phyloP scores from a whole-genome alignment of 2,888 invertebrate species.

The Nephrotoma flavescens region DNA sequence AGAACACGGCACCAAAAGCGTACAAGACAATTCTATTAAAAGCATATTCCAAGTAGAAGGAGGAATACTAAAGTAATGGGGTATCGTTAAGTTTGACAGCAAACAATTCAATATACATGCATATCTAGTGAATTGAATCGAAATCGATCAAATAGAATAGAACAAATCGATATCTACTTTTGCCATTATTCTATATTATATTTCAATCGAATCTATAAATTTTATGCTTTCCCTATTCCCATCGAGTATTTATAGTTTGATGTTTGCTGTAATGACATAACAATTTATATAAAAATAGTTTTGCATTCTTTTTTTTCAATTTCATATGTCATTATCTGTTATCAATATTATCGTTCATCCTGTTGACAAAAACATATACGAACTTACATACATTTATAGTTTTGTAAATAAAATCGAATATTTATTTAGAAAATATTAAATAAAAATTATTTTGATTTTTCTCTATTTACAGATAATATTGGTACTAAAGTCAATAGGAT shows the following conservation, averaged over 20 bases:
- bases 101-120: not conserved
- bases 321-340: not conserved
- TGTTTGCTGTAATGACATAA: not conserved
- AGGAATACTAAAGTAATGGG: not conserved
- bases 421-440: not conserved
- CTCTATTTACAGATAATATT: conserved; percentile 50
- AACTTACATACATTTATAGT: not conserved
- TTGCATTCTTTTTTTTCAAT: not conserved
- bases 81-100: not conserved
- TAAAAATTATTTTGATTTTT: not conserved
- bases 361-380: not conserved
- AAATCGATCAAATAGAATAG: not conserved
- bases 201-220: not conserved
- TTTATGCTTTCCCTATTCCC: not conserved
- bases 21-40: not conserved
- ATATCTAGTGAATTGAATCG: not conserved
- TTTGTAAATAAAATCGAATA: no score
- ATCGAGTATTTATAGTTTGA: not conserved
- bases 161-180: not conserved
- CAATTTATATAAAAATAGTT: not conserved
- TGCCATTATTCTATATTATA: not conserved
- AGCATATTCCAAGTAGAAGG: not conserved
- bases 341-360: not conserved
- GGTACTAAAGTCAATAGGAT: conserved; percentile 57
- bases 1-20: no score